Evolutionary conservation across 1,140 invertebrate species (phyloP).

Genomic region (Drosophila ficusphila): DNA sequence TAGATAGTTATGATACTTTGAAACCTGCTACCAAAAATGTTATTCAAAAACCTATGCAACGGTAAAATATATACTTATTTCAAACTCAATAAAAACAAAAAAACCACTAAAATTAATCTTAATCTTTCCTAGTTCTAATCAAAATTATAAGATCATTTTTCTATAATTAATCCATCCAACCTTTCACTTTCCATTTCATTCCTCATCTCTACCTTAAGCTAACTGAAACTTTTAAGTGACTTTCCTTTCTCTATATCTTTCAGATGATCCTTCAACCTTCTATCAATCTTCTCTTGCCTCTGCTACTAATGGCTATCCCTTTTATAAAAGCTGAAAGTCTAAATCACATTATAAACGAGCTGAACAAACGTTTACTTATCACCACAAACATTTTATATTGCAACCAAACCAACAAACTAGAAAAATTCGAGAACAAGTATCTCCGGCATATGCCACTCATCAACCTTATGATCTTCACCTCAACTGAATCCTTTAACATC

Average conservation of each 20-base stretch:
- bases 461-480: constrained; percentile 19
- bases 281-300: background rate
- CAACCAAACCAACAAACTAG: background rate
- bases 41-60: too few relatives aligned
- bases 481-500: constrained; percentile 14
- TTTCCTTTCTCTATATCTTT: constrained; percentile 28
- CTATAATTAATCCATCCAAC: background rate
- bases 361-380: constrained; percentile 37
- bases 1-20: too few relatives aligned
- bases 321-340: background rate
- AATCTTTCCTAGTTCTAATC: too few relatives aligned
- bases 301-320: constrained; percentile 1
- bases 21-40: too few relatives aligned
- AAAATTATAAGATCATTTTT: background rate
- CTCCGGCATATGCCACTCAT: background rate
- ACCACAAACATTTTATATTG: constrained; percentile 41
- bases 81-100: too few relatives aligned
- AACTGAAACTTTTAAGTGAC: background rate
- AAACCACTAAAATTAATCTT: too few relatives aligned
- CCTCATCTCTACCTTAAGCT: background rate
- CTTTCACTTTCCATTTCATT: too few relatives aligned
- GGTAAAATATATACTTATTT: too few relatives aligned
- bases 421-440: background rate
- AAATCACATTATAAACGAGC: constrained; percentile 27
- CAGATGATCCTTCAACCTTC: constrained; percentile 41